Evolutionary conservation across 2,113 vertebrate species (phyloP), one percentile per base, ranked within the genome.

Genomic region (Rhinopithecus roxellana): DNA sequence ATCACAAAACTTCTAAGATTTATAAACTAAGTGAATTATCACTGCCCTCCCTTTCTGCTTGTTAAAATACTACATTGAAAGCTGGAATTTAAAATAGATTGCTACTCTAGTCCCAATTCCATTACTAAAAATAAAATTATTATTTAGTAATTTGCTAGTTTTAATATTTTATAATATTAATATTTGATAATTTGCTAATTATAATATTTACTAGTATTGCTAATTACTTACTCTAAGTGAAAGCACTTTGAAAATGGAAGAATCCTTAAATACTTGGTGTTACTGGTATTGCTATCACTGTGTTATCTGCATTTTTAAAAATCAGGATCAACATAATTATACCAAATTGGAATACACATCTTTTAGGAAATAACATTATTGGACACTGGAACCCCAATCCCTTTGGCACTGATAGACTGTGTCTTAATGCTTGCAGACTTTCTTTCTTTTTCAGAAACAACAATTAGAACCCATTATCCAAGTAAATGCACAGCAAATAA

Each of bases 91-190:
- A 86, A 96, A 94, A 88, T 59, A 77, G 5, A 18, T 17, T 67
- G 64, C 6, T n/a, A 43, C 2, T 94, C 12, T 75, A 25, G 25
- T 35, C 3, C 18, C 0, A 80, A 50, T 85, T 94, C 10, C 80
- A 84, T 35, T 86, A 35, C 17, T 90, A 93, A 90, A 57, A 55
- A 43, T 69, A 78, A 96, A 93, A 96, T 70, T 91, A 88, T 83
- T 79, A 89, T 43, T 17, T 69, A n/a, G 13, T 32, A 64, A 13
- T 64, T 64, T 64, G 61, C 61, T 64, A 64, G 27, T 64, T 64
- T 64, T 6, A 64, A 32, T 64, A 64, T 64, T 64, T 64, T 64
- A 55, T 64, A 64, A 30, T 64, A 64, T 64, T 64, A 30, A 64
- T 64, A 64, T 64, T 64, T 64, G 27, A 6, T 64, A 64, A 64